A percentile compares a stretch with the other conserved stretches of the same genome.
Evolutionary conservation across 2,113 vertebrate genomes (phyloP).

Genomic region (Cryptotis parvus): DNA sequence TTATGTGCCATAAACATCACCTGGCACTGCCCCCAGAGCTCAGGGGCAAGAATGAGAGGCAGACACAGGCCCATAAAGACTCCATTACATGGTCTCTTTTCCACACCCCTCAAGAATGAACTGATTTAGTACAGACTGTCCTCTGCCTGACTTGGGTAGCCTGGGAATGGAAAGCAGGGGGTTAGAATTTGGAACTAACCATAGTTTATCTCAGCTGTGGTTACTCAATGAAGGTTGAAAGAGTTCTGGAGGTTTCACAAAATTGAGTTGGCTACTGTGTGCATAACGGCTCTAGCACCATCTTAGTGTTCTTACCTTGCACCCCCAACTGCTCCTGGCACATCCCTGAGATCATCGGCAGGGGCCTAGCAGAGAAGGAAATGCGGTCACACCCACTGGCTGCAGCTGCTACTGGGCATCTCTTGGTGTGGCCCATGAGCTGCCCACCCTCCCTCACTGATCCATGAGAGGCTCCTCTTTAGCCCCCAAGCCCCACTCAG

Average conservation of each 20-base stretch:
- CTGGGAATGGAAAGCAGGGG: neutral
- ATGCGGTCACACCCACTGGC: neutral
- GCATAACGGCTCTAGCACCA: neutral
- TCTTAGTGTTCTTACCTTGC: constrained; percentile 81
- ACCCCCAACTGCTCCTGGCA: constrained; percentile 77
- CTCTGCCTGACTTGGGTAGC: neutral
- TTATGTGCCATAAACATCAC: neutral
- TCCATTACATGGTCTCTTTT: neutral
- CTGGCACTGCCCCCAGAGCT: neutral
- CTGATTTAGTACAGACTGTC: neutral
- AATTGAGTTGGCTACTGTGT: too few species aligned
- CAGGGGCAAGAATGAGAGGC: neutral
- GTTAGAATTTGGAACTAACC: neutral
- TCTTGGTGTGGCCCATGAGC: neutral
- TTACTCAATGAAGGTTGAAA: neutral
- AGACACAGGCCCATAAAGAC: neutral
- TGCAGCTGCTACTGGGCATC: neutral
- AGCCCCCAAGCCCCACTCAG: neutral
- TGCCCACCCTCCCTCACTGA: neutral
- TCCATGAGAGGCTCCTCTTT: neutral
- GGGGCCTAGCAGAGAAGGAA: constrained; percentile 79
- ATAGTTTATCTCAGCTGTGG: neutral
- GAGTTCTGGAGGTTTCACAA: neutral
- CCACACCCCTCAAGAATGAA: neutral
- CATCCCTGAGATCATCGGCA: constrained; percentile 70